Evolutionary conservation across 1,140 invertebrate species (phyloP), one percentile per base, ranked within the genome.

Genomic region (Camponotus pennsylvanicus): DNA sequence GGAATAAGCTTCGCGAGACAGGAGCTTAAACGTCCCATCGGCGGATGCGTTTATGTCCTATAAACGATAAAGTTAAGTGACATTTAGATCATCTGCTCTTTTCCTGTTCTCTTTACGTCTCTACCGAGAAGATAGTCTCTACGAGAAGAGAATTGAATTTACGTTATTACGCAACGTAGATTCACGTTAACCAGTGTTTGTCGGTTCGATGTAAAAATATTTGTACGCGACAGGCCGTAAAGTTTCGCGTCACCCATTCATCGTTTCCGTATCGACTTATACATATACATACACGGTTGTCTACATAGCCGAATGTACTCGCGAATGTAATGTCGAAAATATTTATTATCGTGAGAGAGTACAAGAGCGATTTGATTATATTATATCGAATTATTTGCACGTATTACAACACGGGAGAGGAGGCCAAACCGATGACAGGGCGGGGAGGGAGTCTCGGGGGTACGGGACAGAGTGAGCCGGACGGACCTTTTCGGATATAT

Each of bases 321-420:
- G 80, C 86, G 83, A 89, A 79, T 63, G 89, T 89, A 90, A 82
- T 92, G 91, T 91, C 91, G 92, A 92, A 92, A 92, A 92, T 92
- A 92, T 92, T 89, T 91, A 85, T 86, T 77, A 88, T 86, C 42
- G 83, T 69, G 83, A 84, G 77, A 90, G 27, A 27, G 27, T 27
- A 27, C 27, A 91, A 70, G 88, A 92, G 87, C 87, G 49, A 91
- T 92, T 89, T 92, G 89, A 91, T 92, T 92, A 91, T 91, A 52
- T 52, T 52, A 52, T 92, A 90, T 91, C 91, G 92, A 93, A 93
- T 93, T 92, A 92, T 93, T 92, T 93, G 92, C 92, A 92, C 92
- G 90, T 90, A 92, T 92, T 45, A 92, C 92, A 92, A 87, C 80
- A 89, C 86, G 86, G 83, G 32, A 88, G 59, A 69, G 55, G 71